A percentile compares a stretch with the other conserved stretches of the same genome.
phyloP scores from a whole-genome alignment of 2,888 invertebrate genomes.

The Nomada ruficornis region DNA sequence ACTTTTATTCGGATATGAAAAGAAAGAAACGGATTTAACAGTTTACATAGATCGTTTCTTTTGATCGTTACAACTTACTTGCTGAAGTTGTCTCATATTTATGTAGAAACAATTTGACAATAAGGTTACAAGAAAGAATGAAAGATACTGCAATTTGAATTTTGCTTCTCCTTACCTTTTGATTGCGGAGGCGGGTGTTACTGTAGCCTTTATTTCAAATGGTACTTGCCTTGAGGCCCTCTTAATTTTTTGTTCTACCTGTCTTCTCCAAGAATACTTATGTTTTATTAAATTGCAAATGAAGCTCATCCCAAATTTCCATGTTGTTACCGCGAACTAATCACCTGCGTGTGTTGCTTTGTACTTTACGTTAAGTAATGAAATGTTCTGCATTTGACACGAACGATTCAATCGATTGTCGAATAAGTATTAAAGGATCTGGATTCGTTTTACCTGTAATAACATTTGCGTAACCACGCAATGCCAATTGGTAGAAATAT shows the following conservation, averaged over 20 bases:
- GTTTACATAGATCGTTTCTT: too few relatives aligned
- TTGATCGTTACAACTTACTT: too few relatives aligned
- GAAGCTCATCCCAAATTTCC: not conserved
- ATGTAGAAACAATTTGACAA: too few relatives aligned
- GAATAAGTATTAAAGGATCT: constrained; percentile 9
- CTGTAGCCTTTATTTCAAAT: not conserved
- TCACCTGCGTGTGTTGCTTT: not conserved
- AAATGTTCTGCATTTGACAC: not conserved
- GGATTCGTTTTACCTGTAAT: constrained; percentile 15
- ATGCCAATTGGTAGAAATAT: constrained; percentile 17
- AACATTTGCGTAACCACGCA: constrained; percentile 5
- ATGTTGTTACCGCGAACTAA: not conserved
- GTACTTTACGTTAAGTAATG: not conserved
- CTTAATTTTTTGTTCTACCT: not conserved
- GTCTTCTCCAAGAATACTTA: not conserved
- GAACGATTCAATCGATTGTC: not conserved
- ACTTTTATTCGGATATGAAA: too few relatives aligned
- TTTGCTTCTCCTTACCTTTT: not conserved
- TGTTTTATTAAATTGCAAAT: not conserved
- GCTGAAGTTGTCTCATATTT: too few relatives aligned
- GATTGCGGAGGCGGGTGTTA: not conserved
- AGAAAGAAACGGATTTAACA: too few relatives aligned
- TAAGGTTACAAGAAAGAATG: too few relatives aligned
- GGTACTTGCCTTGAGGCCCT: not conserved
- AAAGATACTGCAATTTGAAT: too few relatives aligned